phyloP scores from a whole-genome alignment of 2,888 invertebrate genomes.

The Chloromyia formosa region DNA sequence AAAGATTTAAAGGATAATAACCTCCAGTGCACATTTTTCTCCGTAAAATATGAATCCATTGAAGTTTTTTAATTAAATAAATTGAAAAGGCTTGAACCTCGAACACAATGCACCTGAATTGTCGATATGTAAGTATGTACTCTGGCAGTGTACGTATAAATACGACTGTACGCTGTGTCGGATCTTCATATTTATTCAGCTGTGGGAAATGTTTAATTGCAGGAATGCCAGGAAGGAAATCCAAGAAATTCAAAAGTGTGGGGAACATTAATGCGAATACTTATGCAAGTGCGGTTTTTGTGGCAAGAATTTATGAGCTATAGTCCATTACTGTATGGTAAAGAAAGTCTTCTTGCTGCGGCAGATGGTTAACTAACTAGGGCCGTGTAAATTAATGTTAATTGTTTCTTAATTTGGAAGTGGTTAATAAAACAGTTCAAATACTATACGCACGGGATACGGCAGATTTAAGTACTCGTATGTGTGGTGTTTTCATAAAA shows the following conservation, averaged over 20 bases:
- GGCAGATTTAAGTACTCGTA: too few relatives aligned
- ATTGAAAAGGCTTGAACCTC: conserved; percentile 22
- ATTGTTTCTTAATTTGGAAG: too few relatives aligned
- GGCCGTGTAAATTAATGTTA: too few relatives aligned
- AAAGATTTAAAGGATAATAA: conserved; percentile 34
- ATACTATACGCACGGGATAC: too few relatives aligned
- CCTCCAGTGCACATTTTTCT: conserved; percentile 36
- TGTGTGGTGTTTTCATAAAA: too few relatives aligned
- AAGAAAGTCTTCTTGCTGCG: too few relatives aligned
- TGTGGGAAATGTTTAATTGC: background rate
- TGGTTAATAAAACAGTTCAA: too few relatives aligned
- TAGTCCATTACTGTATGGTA: too few relatives aligned
- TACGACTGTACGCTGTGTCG: too few relatives aligned
- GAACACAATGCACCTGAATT: background rate
- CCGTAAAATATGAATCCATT: conserved; percentile 34
- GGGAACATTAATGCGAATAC: background rate
- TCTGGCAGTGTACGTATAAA: background rate
- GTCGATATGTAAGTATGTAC: too few relatives aligned
- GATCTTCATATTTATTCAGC: conserved; percentile 5
- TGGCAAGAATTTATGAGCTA: background rate
- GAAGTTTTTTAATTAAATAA: conserved; percentile 43
- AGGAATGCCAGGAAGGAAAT: background rate
- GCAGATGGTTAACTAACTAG: too few relatives aligned
- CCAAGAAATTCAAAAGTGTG: background rate
- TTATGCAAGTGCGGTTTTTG: background rate